Conservation (phyloP, 2,113 vertebrate genomes). For the Oncorhynchus tshawytscha region DNA sequence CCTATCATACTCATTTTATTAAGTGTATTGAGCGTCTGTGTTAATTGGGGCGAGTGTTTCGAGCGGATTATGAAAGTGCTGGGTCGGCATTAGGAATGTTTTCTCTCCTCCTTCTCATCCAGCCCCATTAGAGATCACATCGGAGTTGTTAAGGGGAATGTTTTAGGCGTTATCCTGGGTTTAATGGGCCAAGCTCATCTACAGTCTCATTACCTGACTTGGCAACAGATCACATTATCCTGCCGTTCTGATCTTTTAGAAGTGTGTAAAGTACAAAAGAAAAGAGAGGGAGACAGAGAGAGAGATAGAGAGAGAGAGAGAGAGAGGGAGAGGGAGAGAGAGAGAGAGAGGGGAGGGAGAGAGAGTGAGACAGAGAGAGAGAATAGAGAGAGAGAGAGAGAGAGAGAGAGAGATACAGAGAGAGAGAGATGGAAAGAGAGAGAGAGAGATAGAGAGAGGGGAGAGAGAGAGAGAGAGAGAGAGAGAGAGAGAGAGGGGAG, state of each 20-base stretch:
- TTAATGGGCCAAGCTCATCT: slow-evolving; percentile 63
- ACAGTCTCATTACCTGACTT: slow-evolving; percentile 62
- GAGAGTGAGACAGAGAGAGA: slow-evolving; percentile 6
- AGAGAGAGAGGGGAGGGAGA: no score
- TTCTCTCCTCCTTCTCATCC: slow-evolving; percentile 27
- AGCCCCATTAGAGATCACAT: slow-evolving; percentile 57
- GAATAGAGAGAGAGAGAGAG: no score
- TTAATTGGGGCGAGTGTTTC: slow-evolving; percentile 10
- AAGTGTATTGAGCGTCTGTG: not conserved
- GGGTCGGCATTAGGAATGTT: slow-evolving; percentile 10
- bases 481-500: not conserved
- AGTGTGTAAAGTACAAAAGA: slow-evolving; percentile 35
- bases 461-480: no score
- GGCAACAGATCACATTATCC: slow-evolving; percentile 61
- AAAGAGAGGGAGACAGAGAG: not conserved
- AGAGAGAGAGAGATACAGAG: no score
- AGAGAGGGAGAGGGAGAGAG: no score
- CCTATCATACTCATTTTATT: not conserved
- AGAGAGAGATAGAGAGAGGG: rapidly evolving
- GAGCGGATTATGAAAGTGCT: slow-evolving; percentile 7
- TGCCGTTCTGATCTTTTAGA: slow-evolving; percentile 56
- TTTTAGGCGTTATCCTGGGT: slow-evolving; percentile 62
- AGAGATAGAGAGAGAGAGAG: no score
- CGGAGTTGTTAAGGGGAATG: slow-evolving; percentile 51
- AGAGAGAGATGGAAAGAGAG: no score